These are phyloP conservation scores for Diorhabda sublineata DNA, from an alignment of 1,140 invertebrate genomes.

Conservation along the genomic window DNA sequence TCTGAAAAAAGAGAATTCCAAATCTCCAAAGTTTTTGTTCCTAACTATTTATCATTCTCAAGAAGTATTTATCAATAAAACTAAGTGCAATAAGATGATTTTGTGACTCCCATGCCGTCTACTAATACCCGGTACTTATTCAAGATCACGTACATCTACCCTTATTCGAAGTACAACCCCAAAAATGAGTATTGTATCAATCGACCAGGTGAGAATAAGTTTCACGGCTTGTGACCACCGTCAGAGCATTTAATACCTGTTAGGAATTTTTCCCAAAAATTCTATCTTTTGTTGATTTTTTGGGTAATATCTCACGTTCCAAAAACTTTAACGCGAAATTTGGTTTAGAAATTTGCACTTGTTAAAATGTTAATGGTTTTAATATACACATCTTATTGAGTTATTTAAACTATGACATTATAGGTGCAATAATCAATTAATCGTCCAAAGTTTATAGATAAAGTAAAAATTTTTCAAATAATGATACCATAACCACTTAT, in stretches of 20 bases:
- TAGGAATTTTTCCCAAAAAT: conserved; percentile 16
- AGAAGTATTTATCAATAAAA: conserved; percentile 8
- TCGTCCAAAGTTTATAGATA: too few relatives aligned
- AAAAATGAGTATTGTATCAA: conserved; percentile 17
- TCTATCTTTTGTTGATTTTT: not conserved
- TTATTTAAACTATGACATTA: too few relatives aligned
- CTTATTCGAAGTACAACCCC: conserved; percentile 10
- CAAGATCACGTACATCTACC: conserved; percentile 18
- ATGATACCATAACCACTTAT: too few relatives aligned
- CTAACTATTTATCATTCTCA: conserved; percentile 23
- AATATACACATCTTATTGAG: too few relatives aligned
- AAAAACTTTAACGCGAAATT: too few relatives aligned
- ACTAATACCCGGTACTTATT: conserved; percentile 19
- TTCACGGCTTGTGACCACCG: conserved; percentile 3
- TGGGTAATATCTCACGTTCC: not conserved
- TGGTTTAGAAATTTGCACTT: too few relatives aligned
- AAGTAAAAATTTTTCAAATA: too few relatives aligned
- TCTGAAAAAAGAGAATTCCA: not conserved
- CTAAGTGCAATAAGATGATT: conserved; percentile 15
- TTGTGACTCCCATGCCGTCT: conserved; percentile 15
- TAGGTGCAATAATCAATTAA: too few relatives aligned
- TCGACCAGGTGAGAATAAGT: conserved; percentile 21
- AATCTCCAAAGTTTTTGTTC: not conserved
- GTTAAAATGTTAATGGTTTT: too few relatives aligned
- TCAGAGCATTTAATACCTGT: conserved; percentile 6